These are phyloP conservation scores for Temnothorax rugatulus DNA, from an alignment of 2,888 invertebrate species.

Conservation along the genomic window DNA sequence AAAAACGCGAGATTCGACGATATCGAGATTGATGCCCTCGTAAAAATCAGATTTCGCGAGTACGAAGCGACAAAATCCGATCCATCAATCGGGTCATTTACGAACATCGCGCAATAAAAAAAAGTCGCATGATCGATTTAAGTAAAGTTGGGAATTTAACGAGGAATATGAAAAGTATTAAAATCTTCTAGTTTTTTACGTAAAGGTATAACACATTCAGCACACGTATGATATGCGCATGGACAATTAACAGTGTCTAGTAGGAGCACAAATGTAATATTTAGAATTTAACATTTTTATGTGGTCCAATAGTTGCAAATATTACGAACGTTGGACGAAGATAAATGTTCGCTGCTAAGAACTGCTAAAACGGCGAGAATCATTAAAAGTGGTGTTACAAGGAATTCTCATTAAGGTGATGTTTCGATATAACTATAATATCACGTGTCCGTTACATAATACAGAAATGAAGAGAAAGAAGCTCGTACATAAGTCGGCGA, in stretches of 20 bases:
- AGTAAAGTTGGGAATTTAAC: not conserved
- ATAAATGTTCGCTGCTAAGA: slow-evolving; percentile 43
- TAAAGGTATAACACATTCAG: not conserved
- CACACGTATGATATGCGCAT: not conserved
- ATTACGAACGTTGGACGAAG: slow-evolving; percentile 23
- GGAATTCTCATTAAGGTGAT: slow-evolving; percentile 58
- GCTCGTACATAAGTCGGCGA: slow-evolving; percentile 79
- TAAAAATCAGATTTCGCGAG: not conserved
- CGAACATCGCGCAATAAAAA: not conserved
- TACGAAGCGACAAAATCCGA: not conserved
- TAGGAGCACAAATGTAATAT: not conserved
- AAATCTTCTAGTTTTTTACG: not conserved
- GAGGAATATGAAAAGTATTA: not conserved
- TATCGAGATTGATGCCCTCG: slow-evolving; percentile 12
- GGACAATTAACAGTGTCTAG: not conserved
- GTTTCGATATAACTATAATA: slow-evolving; percentile 59
- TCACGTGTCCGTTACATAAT: slow-evolving; percentile 57
- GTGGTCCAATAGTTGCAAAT: not conserved
- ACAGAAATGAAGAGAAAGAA: slow-evolving; percentile 58
- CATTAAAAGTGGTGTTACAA: slow-evolving; percentile 55
- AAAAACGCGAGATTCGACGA: slow-evolving; percentile 26
- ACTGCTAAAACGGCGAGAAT: slow-evolving; percentile 51
- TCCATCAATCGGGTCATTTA: not conserved
- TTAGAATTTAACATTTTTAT: not conserved
- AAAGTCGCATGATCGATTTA: not conserved